These are phyloP conservation scores for Phenganax marumi DNA, from an alignment of 92 coral and sea anemone species.

Conservation along the genomic window DNA sequence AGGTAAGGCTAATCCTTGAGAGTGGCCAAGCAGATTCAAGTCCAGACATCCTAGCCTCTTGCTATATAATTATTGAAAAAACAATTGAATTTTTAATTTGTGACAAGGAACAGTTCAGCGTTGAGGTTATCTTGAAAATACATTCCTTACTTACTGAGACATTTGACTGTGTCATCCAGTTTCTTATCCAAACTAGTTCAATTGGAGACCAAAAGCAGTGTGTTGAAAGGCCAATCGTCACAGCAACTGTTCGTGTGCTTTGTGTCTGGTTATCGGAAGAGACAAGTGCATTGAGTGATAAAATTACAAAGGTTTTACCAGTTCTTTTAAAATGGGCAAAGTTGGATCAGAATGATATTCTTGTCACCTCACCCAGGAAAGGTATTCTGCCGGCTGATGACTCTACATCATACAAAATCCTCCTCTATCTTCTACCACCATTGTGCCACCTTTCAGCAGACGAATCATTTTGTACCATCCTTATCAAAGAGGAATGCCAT, in stretches of 20 bases:
- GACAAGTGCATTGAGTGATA: slow-evolving; percentile 74
- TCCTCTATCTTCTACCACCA: slow-evolving; percentile 75
- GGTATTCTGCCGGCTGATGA: slow-evolving; percentile 21
- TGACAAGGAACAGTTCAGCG: slow-evolving; percentile 3
- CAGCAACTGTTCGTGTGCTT: slow-evolving; percentile 74
- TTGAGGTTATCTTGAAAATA: slow-evolving; percentile 54
- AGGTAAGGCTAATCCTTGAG: slow-evolving; percentile 72
- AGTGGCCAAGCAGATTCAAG: slow-evolving; percentile 50
- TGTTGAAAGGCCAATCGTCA: slow-evolving; percentile 46
- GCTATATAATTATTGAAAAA: slow-evolving; percentile 81
- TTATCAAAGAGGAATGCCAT: slow-evolving; percentile 58
- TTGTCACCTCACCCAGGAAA: background rate
- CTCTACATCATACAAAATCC: slow-evolving; percentile 31
- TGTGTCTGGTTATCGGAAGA: slow-evolving; percentile 95
- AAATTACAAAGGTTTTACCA: slow-evolving; percentile 68
- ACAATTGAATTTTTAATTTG: slow-evolving; percentile 57
- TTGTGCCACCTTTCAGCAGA: slow-evolving; percentile 92
- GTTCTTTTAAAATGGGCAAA: slow-evolving; percentile 66
- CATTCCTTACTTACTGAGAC: slow-evolving; percentile 66
- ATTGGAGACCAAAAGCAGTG: slow-evolving; percentile 12
- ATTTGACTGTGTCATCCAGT: slow-evolving; percentile 60
- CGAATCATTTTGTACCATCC: slow-evolving; percentile 66
- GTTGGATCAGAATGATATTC: slow-evolving; percentile 34
- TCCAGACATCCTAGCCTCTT: slow-evolving; percentile 57
- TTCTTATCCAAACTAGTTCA: slow-evolving; percentile 53